A percentile compares a stretch with the other conserved stretches of the same genome.
Evolutionary conservation across 2,797 vertebrate genomes (phyloP).

Genomic region (Pseudopleuronectes americanus): DNA sequence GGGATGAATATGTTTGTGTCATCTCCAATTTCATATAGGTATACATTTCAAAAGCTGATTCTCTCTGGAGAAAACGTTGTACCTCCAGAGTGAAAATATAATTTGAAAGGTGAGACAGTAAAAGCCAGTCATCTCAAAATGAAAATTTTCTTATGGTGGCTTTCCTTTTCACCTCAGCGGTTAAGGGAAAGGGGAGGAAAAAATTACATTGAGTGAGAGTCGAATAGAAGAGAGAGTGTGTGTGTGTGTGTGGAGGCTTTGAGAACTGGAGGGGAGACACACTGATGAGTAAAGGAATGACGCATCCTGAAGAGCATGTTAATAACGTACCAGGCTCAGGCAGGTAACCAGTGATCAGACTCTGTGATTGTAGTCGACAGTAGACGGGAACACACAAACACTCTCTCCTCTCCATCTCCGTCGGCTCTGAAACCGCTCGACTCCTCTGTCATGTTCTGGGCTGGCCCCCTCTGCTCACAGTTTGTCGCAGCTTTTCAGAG

Average conservation of each 20-base stretch:
- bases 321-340: constrained; percentile 71
- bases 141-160: constrained; percentile 74
- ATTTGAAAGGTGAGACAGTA: constrained; percentile 78
- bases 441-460: constrained; percentile 64
- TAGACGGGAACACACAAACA: constrained; percentile 56
- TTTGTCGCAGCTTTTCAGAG: constrained; percentile 67
- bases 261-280: constrained; percentile 46
- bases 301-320: constrained; percentile 75
- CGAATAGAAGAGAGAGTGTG: constrained; percentile 13
- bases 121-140: constrained; percentile 78
- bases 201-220: constrained; percentile 28
- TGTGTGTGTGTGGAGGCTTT: constrained; percentile 20
- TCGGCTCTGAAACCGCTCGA: constrained; percentile 56
- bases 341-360: constrained; percentile 78
- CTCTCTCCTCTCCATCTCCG: constrained; percentile 60
- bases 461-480: constrained; percentile 63
- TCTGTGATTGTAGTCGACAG: constrained; percentile 66
- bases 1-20: constrained; percentile 80
- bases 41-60: constrained; percentile 81
- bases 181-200: constrained; percentile 10
- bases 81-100: constrained; percentile 76
- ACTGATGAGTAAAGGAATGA: constrained; percentile 64
- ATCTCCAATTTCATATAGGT: constrained; percentile 81
- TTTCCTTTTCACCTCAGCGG: constrained; percentile 76
- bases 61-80: constrained; percentile 77